phyloP scores from a whole-genome alignment of 2,888 invertebrate genomes.

The Synergus laeviventris region DNA sequence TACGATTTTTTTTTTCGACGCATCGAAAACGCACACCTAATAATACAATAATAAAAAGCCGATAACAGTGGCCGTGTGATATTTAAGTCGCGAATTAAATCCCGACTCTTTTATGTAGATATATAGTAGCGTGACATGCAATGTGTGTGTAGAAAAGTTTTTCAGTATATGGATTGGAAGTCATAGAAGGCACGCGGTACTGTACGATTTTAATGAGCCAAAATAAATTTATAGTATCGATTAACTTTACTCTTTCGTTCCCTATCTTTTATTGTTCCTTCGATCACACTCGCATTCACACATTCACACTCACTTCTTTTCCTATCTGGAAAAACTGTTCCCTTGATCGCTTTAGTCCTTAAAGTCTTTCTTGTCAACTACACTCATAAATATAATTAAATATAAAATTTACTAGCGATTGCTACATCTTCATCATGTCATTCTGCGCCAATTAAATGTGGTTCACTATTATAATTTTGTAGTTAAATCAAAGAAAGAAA shows the following conservation, averaged over 20 bases:
- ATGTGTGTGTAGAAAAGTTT: conserved; percentile 57
- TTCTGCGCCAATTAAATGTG: conserved; percentile 3
- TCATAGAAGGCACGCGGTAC: conserved; percentile 71
- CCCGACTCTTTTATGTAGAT: conserved; percentile 23
- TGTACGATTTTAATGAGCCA: conserved; percentile 56
- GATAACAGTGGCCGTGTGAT: conserved; percentile 33
- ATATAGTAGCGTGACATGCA: conserved; percentile 31
- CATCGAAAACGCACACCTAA: conserved; percentile 7
- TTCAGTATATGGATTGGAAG: conserved; percentile 64
- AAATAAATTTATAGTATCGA: conserved; percentile 49
- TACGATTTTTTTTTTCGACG: conserved; percentile 25
- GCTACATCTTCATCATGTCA: conserved; percentile 5
- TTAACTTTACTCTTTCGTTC: conserved; percentile 42
- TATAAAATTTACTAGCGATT: conserved; percentile 15
- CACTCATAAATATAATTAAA: conserved; percentile 9
- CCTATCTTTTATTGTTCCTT: conserved; percentile 42
- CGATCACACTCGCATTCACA: conserved; percentile 41
- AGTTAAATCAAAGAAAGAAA: too few relatives aligned
- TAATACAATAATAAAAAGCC: conserved; percentile 16
- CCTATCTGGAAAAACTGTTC: conserved; percentile 26
- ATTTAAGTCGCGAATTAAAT: conserved; percentile 19
- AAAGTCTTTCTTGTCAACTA: conserved; percentile 28
- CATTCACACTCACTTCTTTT: conserved; percentile 32
- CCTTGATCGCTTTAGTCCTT: conserved; percentile 26
- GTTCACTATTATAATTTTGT: background rate